A percentile compares a stretch with the other conserved stretches of the same genome.
phyloP scores from a whole-genome alignment of 1,140 invertebrate genomes.

The honey bee (Apis mellifera) region DNA sequence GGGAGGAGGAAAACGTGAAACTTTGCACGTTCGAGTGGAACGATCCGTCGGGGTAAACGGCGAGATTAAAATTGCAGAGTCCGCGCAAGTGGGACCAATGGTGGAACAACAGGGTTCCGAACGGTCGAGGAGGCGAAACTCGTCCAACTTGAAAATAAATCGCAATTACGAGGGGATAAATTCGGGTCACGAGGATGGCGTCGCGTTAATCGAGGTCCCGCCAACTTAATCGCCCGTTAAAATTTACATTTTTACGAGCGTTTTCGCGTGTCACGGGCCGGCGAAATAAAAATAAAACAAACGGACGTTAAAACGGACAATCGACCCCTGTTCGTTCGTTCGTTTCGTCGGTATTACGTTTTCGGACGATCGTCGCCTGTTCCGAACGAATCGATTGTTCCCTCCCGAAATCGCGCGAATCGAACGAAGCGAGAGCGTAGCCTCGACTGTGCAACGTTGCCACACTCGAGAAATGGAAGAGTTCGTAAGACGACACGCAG shows the following conservation, averaged over 20 bases:
- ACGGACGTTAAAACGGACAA: background rate
- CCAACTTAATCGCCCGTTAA: slow-evolving; percentile 60
- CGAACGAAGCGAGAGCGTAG: background rate
- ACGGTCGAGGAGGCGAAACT: background rate
- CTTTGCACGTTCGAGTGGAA: slow-evolving; percentile 50
- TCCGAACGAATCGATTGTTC: background rate
- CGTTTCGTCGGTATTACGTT: background rate
- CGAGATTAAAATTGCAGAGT: background rate
- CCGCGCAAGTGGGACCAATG: background rate
- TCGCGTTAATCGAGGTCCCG: slow-evolving; percentile 52
- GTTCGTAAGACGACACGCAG: no score
- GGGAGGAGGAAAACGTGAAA: background rate
- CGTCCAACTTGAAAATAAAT: slow-evolving; percentile 24
- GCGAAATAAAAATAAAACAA: slow-evolving; percentile 27
- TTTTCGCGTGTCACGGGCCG: slow-evolving; percentile 19
- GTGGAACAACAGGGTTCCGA: background rate
- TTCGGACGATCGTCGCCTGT: background rate
- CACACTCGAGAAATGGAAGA: no score
- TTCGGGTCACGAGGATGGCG: slow-evolving; percentile 24
- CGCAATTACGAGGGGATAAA: slow-evolving; percentile 54
- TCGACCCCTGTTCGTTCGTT: slow-evolving; percentile 8
- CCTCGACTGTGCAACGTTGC: background rate
- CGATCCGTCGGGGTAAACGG: slow-evolving; percentile 43
- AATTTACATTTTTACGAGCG: slow-evolving; percentile 66
- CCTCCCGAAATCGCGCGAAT: background rate